These are phyloP conservation scores for Agrypnus murinus DNA, from an alignment of 2,888 invertebrate species.

Conservation along the genomic window DNA sequence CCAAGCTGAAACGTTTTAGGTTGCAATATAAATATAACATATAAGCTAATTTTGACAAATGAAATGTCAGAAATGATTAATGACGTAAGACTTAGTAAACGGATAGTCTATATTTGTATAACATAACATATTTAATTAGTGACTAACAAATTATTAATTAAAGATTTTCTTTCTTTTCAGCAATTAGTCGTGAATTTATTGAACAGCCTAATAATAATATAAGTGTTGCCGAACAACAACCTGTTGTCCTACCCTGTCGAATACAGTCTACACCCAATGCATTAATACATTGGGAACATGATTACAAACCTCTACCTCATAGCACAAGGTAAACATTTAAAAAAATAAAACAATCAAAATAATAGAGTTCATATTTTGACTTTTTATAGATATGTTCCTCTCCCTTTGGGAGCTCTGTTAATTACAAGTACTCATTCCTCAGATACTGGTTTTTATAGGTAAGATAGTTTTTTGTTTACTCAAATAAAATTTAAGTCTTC, in stretches of 20 bases:
- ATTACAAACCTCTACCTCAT: conserved; percentile 73
- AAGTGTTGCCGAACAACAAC: conserved; percentile 71
- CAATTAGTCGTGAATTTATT: conserved; percentile 68
- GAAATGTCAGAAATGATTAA: too few species aligned
- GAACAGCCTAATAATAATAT: conserved; percentile 65
- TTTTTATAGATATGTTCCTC: conserved; percentile 78
- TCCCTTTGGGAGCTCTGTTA: conserved; percentile 80
- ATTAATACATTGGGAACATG: conserved; percentile 77
- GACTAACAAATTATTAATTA: conserved; percentile 4
- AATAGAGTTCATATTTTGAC: too few species aligned
- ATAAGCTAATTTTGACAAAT: too few species aligned
- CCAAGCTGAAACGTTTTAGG: too few species aligned
- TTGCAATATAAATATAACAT: too few species aligned
- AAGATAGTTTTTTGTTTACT: conserved; percentile 63
- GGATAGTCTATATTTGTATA: too few species aligned
- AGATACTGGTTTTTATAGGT: conserved; percentile 84
- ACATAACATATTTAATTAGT: conserved; percentile 50
- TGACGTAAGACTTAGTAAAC: too few species aligned
- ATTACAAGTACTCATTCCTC: conserved; percentile 76
- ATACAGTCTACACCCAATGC: conserved; percentile 80
- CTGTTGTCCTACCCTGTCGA: conserved; percentile 75
- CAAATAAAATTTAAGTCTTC: conserved; percentile 53
- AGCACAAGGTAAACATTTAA: conserved; percentile 64
- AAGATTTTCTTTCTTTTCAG: conserved; percentile 62
- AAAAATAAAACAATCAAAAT: too few species aligned